Base-by-base conservation (phyloP, 1,140 invertebrate species). In the Halictus rubicundus region DNA sequence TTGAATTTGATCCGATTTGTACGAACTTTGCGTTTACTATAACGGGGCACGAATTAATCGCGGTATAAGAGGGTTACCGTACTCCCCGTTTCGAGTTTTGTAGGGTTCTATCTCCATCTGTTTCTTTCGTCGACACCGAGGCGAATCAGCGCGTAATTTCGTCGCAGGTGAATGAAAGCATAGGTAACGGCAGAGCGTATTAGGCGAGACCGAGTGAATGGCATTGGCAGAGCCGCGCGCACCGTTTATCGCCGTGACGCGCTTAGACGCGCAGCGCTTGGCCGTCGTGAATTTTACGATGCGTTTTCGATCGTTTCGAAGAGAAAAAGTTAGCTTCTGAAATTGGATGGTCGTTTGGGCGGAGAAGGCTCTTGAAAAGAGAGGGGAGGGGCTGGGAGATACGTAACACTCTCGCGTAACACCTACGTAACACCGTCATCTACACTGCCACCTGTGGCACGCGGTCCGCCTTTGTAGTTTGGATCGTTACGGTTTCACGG, bases 391-490 rank as follows among this genome's bases (percentile, higher is more conserved):
- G 37, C 6, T 37, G 27, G 14, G 54, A 6, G 1, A 9, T 6
- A 57, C 54, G 8, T 52, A 21, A 52, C 16, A 16, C 16, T 52
- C 49, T 32, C 32, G 49, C 16, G 49, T 57, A 57, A 66, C 68
- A 27, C 27, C 59, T 32, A 80, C 39, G 39, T 57, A 57, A 57
- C 37, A 37, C 60, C 60, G 65, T 25, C 27, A n/a, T 54, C 19
- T 59, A 69, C 27, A 63, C n/a, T 79, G 61, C 83, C 83, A 85
- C 84, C 84, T 86, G 84, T 86, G 46, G 84, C 75, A 70, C 60
- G 59, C 46, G 16, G n/a, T n/a, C 46, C 5, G 16, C 10, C 19
- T 14, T 54, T 75, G 21, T 54, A 65, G 10, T 23, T 32, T 14
- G 57, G 60, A 63, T 32, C 25, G 25, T 63, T 37, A 32, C 60